These are phyloP conservation scores for Microtus montanus DNA, from an alignment of 2,113 vertebrate species.

Conservation along the genomic window DNA sequence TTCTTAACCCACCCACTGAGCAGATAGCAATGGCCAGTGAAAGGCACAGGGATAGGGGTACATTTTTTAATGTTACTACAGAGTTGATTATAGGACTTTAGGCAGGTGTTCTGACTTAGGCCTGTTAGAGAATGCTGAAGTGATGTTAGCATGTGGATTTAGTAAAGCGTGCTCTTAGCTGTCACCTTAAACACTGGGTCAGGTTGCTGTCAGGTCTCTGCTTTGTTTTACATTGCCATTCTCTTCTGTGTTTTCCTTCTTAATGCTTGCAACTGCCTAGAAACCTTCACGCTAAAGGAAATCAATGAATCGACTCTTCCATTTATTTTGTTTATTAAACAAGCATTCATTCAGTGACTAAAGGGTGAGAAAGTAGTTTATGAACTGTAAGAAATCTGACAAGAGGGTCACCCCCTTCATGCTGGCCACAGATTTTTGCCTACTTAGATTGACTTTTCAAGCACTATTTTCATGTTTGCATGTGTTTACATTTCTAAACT, in stretches of 20 bases:
- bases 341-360: slow-evolving; percentile 32
- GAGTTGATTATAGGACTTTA: not conserved
- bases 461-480: not conserved
- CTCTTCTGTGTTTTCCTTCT: not conserved
- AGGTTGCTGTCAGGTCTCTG: not conserved
- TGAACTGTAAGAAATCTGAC: not conserved
- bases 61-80: not conserved
- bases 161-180: not conserved
- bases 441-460: not conserved
- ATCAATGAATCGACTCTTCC: not conserved
- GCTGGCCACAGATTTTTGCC: not conserved
- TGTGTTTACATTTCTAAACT: not conserved
- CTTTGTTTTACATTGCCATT: not conserved
- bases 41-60: not conserved
- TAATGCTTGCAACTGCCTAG: not conserved
- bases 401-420: not conserved
- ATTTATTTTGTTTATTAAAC: slow-evolving; percentile 37
- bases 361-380: not conserved
- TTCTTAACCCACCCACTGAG: not conserved
- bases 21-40: not conserved
- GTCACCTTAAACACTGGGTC: not conserved
- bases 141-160: not conserved
- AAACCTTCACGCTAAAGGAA: not conserved
- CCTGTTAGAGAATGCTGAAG: not conserved
- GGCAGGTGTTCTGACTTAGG: not conserved